Evolutionary conservation across 2,113 vertebrate species (phyloP), one percentile per base, ranked within the genome.

Genomic region (Odobenus rosmarus): DNA sequence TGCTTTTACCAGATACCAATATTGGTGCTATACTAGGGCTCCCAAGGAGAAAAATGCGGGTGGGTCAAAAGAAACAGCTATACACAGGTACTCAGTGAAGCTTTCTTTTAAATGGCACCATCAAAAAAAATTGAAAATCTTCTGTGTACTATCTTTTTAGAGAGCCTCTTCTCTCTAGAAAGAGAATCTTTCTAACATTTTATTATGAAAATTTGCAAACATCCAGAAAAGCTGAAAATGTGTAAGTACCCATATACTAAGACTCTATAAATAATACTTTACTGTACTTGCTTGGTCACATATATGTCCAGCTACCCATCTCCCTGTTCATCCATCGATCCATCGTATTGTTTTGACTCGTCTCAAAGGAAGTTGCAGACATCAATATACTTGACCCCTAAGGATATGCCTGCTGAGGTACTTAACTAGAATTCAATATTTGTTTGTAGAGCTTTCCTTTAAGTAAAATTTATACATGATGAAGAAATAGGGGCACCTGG

Each of bases 351-450:
- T 95, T 83, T 71, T 31, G 42, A 88, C 49, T 9, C 33, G 74
- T 92, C 94, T 93, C 64, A 42, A 69, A 97, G 16, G 69, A 72
- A 90, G 13, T 31, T 84, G n/a, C 42, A 90, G 88, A 33, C 31
- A 67, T 82, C 31, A 62, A 21, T 55, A 51, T 1, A 49, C 13
- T 90, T 86, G 36, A 82, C 36, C 21, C 14, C 51, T 92, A 51
- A 71, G 69, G n/a, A 10, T 36, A 79, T 33, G 15, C 49, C 76
- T 82, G 74, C 42, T 49, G 18, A 90, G 57, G 81, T 92, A 31
- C 49, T 90, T 31, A 59, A 74, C n/a, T 90, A 79, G 71, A 96
- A 69, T 84, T 93, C 91, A 55, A 16, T n/a, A 19, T 42, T 62
- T 80, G 36, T 83, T 88, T 85, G 67, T 12, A 21, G 26, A 77